Conservation (phyloP, 2,797 vertebrate species). For the Tarsius wallacei region DNA sequence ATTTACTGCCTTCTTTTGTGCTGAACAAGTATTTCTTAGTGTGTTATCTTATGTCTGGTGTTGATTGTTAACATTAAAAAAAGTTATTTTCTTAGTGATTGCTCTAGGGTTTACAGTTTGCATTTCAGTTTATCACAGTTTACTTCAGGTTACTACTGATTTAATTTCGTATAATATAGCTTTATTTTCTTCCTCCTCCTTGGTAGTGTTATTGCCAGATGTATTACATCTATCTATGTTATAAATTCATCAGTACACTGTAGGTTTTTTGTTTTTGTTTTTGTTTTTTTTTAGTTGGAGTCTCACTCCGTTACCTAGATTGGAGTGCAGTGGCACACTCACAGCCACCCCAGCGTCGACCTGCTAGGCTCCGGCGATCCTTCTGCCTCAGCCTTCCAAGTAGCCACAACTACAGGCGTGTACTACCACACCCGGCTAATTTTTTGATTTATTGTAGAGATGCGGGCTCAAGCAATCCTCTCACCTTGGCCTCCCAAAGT, state of each 20-base stretch:
- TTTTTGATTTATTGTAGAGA: no score
- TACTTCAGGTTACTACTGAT: background rate
- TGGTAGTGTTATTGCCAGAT: background rate
- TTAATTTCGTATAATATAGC: constrained; percentile 35
- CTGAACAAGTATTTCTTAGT: constrained; percentile 1
- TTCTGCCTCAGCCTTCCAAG: no score
- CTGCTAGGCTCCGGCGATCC: no score
- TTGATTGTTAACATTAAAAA: constrained; percentile 46
- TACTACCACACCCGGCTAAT: no score
- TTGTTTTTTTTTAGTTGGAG: background rate
- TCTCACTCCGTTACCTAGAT: no score
- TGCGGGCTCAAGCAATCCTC: no score
- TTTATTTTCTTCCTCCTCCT: background rate
- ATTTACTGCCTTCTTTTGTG: constrained; percentile 1
- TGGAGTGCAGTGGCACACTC: no score
- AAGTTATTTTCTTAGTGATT: background rate
- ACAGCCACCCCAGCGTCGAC: no score
- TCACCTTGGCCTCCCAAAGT: no score
- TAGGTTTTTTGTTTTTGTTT: background rate
- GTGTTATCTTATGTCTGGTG: background rate
- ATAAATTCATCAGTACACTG: background rate
- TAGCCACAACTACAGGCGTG: no score
- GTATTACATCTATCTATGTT: background rate
- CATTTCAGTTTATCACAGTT: constrained; percentile 4
- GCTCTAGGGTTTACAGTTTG: constrained; percentile 9